Evolutionary conservation across 2,113 vertebrate genomes (phyloP).

Genomic region (Jacana jacana): DNA sequence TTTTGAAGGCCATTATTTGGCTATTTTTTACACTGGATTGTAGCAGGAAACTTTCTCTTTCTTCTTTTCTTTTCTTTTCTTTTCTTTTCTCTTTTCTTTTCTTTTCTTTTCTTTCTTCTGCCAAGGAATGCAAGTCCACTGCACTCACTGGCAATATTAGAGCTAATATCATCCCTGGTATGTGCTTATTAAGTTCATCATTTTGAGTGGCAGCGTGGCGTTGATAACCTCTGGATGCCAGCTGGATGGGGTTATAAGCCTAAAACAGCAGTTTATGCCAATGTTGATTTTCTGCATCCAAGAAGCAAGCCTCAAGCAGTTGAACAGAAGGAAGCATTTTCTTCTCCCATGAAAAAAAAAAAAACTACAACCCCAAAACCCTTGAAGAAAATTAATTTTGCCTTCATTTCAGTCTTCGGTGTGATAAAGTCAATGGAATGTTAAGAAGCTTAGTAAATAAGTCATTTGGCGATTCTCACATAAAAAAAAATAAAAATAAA

Average conservation of each 20-base stretch:
- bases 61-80: too few relatives aligned
- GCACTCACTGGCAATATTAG: not conserved
- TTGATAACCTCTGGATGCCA: constrained; percentile 29
- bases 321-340: constrained; percentile 6
- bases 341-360: not conserved
- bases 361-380: too few relatives aligned
- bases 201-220: constrained; percentile 30
- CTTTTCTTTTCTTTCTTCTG: too few relatives aligned
- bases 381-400: constrained; percentile 24
- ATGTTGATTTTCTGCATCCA: not conserved
- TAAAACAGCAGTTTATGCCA: not conserved
- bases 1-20: not conserved
- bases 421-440: not conserved
- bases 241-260: not conserved
- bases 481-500: not conserved
- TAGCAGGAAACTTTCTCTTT: not conserved
- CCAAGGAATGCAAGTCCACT: not conserved
- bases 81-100: too few relatives aligned
- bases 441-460: constrained; percentile 8
- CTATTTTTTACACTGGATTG: not conserved
- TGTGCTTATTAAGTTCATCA: constrained; percentile 40
- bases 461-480: not conserved
- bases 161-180: not conserved
- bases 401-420: not conserved
- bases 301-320: not conserved